These are phyloP conservation scores for Falco cherrug DNA, from an alignment of 2,797 vertebrate species.

Conservation along the genomic window DNA sequence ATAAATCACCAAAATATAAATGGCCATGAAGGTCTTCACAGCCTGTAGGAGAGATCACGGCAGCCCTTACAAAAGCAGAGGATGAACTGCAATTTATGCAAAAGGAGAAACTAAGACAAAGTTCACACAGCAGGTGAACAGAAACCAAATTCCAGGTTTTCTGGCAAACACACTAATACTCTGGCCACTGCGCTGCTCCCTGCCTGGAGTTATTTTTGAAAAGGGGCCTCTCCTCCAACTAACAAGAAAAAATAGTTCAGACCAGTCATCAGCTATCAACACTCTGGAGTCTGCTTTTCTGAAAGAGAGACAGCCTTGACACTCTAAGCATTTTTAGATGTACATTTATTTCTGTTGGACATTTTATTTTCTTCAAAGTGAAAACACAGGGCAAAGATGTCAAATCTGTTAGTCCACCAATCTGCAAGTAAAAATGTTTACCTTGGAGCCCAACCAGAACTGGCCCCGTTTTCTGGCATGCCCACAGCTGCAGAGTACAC, in stretches of 20 bases:
- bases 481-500: neutral
- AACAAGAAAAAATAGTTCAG: neutral
- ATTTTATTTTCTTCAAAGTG: neutral
- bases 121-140: slow-evolving; percentile 12
- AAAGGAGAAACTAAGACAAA: neutral
- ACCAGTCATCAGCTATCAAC: neutral
- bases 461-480: neutral
- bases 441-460: neutral
- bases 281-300: neutral
- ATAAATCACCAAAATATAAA: slow-evolving; percentile 31
- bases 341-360: neutral
- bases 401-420: neutral
- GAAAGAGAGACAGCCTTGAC: neutral
- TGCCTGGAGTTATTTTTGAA: neutral
- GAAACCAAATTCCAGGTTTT: slow-evolving; percentile 10
- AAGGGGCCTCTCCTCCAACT: neutral
- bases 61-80: neutral
- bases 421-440: neutral
- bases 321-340: neutral
- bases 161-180: neutral
- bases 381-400: neutral
- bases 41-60: neutral
- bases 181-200: neutral
- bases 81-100: neutral
- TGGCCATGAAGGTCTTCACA: neutral